Evolutionary conservation across 2,113 vertebrate genomes (phyloP), one percentile per base, ranked within the genome.

Genomic region (Erythrocercus mccallii): DNA sequence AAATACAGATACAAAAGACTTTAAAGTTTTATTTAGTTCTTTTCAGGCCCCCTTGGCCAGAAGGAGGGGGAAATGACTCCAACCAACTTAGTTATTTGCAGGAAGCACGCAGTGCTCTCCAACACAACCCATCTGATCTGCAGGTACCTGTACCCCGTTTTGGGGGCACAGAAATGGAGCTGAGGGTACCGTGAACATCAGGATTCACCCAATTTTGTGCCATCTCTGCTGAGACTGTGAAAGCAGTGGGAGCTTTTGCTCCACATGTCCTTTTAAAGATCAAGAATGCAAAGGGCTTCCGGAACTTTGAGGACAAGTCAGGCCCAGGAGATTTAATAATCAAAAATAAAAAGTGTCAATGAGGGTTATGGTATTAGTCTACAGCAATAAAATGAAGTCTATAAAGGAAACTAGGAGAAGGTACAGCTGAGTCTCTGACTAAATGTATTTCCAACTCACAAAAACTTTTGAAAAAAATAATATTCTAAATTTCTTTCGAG

Each of bases 241-340:
- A 70, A 35, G 42, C 38, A 76, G 56, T 3, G 11, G 23, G 51
- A 85, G 18, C 25, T 87, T 91, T 73, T 84, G 51, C 28, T 84
- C 62, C 60, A 66, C 12, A 7, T 11, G 62, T 22, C 8, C 38
- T 71, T 78, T 68, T 66, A 64, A 84, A 65, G 58, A 76, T 37
- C 20, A 88, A 72, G 68, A 92, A 83, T 77, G 53, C 77, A 72
- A 88, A 92, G 40, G 76, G 37, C 31, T 92, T 17, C 53, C 35
- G 31, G 30, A 91, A 68, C 50, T 91, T 0, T 62, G 66, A 92
- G 30, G 48, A 86, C 60, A 87, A 51, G 28, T 35, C 33, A 66
- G 18, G 38, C 23, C 38, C 79, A 79, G 33, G 22, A 71, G 71
- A 91, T 38, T 56, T 51, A 54, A 42, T 2, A 88, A 81, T 30